Evolutionary conservation across 2,797 vertebrate genomes (phyloP).

Genomic region (Discoglossus pictus): DNA sequence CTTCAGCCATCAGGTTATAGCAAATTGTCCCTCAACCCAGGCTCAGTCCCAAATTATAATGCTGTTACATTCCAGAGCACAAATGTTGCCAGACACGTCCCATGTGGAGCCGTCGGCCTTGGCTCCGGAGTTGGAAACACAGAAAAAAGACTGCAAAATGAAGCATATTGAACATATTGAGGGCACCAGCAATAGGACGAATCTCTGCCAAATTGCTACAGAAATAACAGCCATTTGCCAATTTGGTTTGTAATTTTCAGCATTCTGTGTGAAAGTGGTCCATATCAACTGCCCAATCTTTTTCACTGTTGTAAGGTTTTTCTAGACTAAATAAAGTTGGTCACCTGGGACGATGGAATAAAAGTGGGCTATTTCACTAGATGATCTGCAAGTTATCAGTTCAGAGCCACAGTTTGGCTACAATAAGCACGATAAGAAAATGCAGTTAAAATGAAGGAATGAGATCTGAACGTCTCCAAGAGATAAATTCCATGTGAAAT

Average conservation of each 20-base stretch:
- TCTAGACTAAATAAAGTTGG: neutral
- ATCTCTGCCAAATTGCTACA: neutral
- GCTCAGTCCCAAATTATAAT: conserved; percentile 17
- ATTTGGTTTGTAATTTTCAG: conserved; percentile 4
- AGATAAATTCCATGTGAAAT: neutral
- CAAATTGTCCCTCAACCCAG: conserved; percentile 20
- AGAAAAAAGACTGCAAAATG: conserved; percentile 17
- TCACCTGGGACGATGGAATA: neutral
- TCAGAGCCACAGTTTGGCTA: neutral
- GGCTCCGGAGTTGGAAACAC: neutral
- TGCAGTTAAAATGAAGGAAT: conserved; percentile 5
- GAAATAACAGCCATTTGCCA: conserved; percentile 2
- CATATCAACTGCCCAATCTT: neutral
- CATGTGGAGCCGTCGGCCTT: neutral
- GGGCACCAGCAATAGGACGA: conserved; percentile 4
- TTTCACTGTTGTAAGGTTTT: neutral
- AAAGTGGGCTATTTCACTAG: conserved; percentile 4
- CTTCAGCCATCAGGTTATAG: conserved; percentile 3
- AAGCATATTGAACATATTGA: conserved; percentile 38
- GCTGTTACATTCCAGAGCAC: conserved; percentile 15
- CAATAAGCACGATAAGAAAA: neutral
- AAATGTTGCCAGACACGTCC: conserved; percentile 9
- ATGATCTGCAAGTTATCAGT: neutral
- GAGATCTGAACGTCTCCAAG: neutral
- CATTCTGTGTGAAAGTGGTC: neutral